Base-by-base conservation (phyloP, 2,797 vertebrate species). In the Lindbergichthys nudifrons region DNA sequence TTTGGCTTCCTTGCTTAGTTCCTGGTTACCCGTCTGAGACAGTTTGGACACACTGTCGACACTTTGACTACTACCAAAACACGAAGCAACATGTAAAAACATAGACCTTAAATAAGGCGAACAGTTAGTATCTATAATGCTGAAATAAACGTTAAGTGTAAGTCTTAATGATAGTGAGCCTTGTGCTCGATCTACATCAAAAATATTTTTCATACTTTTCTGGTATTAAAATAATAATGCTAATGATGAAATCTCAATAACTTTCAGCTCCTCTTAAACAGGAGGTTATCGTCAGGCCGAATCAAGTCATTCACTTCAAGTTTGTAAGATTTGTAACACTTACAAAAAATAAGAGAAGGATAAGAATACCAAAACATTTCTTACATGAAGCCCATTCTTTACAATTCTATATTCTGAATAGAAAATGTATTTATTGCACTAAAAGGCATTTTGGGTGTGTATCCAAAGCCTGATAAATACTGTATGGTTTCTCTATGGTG, bases 1-100 rank as follows among this genome's bases (percentile, higher is more conserved):
- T 67, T 78, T 95, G 52, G 51, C 57, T 56, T 66, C 89, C 72
- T 86, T 88, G 21, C 30, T 75, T 2, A 45, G 41, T 3, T 58
- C 48, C 43, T 82, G 72, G 9, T 80, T 91, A n/a, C 26, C 89
- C 77, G 2, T 87, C 63, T 2, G 88, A 69, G 92, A 82, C 79
- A 73, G 50, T 80, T 73, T 92, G 86, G 10, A 81, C 61, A 45
- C 65, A 14, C 47, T 85, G 36, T 67, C 45, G 32, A 76, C 70
- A 23, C 5, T 65, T 19, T 70, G 78, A 65, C 75, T 83, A 65
- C 82, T 82, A 64, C 43, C 65, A 18, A 52, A 16, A 72, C 14
- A 72, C 26, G 7, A 2, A 72, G 3, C 18, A 43, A 79, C 5
- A 43, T 3, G 61, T 47, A 39, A 0, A 65, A 45, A 66, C 3